Evolutionary conservation across 1,140 invertebrate genomes (phyloP).

Genomic region (Whitmania pigra): DNA sequence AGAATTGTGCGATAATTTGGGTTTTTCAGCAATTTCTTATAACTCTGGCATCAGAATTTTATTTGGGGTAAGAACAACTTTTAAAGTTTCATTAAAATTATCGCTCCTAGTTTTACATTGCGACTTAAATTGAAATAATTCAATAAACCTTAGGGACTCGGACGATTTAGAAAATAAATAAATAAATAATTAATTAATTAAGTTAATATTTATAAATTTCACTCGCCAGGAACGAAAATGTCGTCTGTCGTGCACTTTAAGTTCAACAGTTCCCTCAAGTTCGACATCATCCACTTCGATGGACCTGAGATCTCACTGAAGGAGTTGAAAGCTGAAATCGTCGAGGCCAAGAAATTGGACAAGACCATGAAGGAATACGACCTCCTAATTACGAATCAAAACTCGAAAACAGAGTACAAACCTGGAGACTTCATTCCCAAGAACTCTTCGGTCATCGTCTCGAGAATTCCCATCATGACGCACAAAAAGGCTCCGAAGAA

Average conservation of each 20-base stretch:
- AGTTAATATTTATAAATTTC: too few species aligned
- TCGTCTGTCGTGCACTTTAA: background rate
- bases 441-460: background rate
- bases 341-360: background rate
- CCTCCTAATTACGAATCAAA: background rate
- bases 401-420: background rate
- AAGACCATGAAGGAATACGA: constrained; percentile 1
- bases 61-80: too few species aligned
- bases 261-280: background rate
- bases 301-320: background rate
- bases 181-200: too few species aligned
- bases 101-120: too few species aligned
- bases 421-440: background rate
- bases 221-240: background rate
- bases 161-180: too few species aligned
- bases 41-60: too few species aligned
- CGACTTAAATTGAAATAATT: too few species aligned
- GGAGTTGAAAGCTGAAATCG: background rate
- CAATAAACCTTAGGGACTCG: too few species aligned
- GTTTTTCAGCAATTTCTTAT: too few species aligned
- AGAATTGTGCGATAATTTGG: too few species aligned
- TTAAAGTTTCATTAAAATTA: too few species aligned
- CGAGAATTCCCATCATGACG: background rate
- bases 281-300: background rate
- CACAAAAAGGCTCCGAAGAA: constrained; percentile 2